phyloP scores from a whole-genome alignment of 2,113 vertebrate species.

The Typhlomys cinereus region DNA sequence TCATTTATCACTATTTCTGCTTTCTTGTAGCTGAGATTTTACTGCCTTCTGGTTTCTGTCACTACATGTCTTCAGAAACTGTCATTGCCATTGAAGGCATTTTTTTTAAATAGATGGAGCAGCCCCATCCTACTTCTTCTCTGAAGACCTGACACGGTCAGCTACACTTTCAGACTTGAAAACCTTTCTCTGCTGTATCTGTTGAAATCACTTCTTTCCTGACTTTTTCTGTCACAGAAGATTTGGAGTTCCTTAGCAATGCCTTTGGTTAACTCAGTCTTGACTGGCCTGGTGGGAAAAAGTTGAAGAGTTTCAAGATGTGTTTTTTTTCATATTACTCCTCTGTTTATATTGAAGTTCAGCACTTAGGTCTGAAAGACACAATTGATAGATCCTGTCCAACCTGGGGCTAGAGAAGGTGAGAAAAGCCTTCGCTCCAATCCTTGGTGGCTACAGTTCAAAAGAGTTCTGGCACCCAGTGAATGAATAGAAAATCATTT shows the following conservation, averaged over 20 bases:
- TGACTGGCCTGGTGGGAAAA: conserved; percentile 4
- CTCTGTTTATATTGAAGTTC: neutral
- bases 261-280: neutral
- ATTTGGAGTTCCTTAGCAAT: neutral
- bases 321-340: neutral
- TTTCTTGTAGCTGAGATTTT: no score
- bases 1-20: neutral
- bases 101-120: neutral
- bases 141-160: neutral
- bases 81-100: neutral
- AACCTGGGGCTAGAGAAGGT: neutral
- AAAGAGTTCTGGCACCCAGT: neutral
- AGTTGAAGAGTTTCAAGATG: neutral
- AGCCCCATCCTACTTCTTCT: neutral
- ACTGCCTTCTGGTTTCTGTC: neutral
- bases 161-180: neutral
- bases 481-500: conserved; percentile 36
- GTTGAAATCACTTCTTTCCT: neutral
- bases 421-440: neutral
- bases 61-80: neutral
- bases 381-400: neutral
- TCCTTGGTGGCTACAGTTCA: neutral
- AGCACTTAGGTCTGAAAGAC: conserved; percentile 5
- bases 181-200: neutral
- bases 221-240: no score